Percentiles rank a stretch among this genome's conserved stretches.
Conservation (phyloP, 2,113 vertebrate genomes). For the Varanus salvator region DNA sequence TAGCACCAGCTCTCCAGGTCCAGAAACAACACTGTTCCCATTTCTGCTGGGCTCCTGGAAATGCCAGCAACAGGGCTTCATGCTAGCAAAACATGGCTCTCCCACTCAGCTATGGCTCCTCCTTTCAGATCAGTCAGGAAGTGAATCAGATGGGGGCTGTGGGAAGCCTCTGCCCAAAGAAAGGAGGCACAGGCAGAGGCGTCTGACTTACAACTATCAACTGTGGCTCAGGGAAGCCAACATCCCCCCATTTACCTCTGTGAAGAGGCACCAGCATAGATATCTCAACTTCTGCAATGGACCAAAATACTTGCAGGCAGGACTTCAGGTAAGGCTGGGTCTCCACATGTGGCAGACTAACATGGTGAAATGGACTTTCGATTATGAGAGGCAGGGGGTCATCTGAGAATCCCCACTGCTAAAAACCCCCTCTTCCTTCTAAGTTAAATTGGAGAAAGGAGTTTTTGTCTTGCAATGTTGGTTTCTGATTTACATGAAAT, state of each 20-base stretch:
- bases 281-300: neutral
- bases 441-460: neutral
- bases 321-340: neutral
- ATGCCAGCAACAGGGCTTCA: neutral
- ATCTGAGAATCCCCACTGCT: neutral
- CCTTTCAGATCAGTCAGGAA: neutral
- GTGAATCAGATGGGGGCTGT: neutral
- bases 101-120: neutral
- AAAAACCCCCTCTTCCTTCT: neutral
- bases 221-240: neutral
- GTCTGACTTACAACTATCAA: neutral
- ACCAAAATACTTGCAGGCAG: neutral
- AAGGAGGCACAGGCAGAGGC: neutral
- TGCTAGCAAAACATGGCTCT: neutral
- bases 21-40: neutral
- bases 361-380: neutral
- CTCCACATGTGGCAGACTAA: neutral
- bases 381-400: neutral
- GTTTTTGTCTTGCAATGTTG: neutral
- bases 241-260: neutral
- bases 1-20: neutral
- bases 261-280: neutral
- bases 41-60: neutral
- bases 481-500: neutral
- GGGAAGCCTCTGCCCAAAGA: neutral